Base-by-base conservation (phyloP, 2,113 vertebrate species). In the Clinocottus analis region DNA sequence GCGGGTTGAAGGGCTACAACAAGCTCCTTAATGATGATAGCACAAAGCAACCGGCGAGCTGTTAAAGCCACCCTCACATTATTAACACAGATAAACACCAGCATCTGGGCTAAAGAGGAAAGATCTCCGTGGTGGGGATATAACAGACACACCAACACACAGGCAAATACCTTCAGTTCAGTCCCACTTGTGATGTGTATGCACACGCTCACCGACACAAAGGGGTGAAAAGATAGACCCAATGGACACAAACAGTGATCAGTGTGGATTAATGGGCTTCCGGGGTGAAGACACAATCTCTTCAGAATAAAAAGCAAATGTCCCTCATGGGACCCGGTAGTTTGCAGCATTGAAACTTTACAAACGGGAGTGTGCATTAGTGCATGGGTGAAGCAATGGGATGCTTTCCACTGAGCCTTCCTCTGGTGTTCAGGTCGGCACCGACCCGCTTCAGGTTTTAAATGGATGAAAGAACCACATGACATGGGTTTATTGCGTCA, bases 11-110 rank as follows among this genome's bases (percentile, higher is more conserved):
- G n/a, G n/a, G n/a, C n/a, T n/a, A n/a, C n/a, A n/a, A n/a, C n/a
- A n/a, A n/a, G n/a, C n/a, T 79, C 70, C 65, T 72, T 91, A 87
- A 93, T 91, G 90, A 87, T 89, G 84, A 88, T 91, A 79, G 83
- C 75, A 77, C 79, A 82, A 83, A 79, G 74, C 63, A 78, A 71
- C 75, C 51, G 66, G 62, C 16, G 73, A 72, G 82, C 80, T 73
- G 81, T 86, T 85, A 80, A 73, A 85, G 51, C 69, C 74, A 72
- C 55, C 71, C 66, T 81, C 91, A 89, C 87, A 89, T 92, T 92
- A 94, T 93, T 93, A 89, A 91, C 80, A 75, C 60, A 59, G 75
- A 87, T 82, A 85, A 85, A 90, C 78, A 79, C 78, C 13, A 75
- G 79, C 71, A 80, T 90, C 78, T 77, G 72, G 81, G 75, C 72